Evolutionary conservation across 2,888 invertebrate species (phyloP), one percentile per base, ranked within the genome.

Genomic region (Dioctria rufipes): DNA sequence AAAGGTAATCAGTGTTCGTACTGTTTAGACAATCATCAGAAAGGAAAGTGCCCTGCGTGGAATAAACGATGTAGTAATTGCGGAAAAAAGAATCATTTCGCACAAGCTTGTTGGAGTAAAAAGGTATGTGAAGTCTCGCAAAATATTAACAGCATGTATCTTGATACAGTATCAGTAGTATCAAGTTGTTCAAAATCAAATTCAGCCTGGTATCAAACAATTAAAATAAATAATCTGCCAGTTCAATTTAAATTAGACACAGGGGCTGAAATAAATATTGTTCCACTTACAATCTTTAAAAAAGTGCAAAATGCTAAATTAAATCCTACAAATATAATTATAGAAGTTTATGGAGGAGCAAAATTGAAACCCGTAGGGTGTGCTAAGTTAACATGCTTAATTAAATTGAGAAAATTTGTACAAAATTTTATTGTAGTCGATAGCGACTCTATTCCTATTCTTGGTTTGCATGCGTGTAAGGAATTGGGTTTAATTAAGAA

Each of bases 311-410:
- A 42, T 5, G 4, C 8, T 39, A 5, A 40, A 11, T 8, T 42
- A 40, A 43, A 43, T 54, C 54, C 58, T n/a, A 40, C 71, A 54
- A 43, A 66, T n/a, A n/a, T n/a, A 8, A 60, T 60, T 5, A n/a
- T 60, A n/a, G 60, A 60, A n/a, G n/a, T n/a, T n/a, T n/a, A n/a
- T n/a, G n/a, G n/a, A n/a, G n/a, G n/a, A n/a, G n/a, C n/a, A n/a
- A n/a, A n/a, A n/a, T n/a, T n/a, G n/a, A n/a, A n/a, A n/a, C n/a
- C n/a, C n/a, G n/a, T n/a, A n/a, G n/a, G n/a, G n/a, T n/a, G n/a
- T n/a, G n/a, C n/a, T n/a, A n/a, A n/a, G n/a, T n/a, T n/a, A n/a
- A n/a, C n/a, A n/a, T n/a, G n/a, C n/a, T n/a, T n/a, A n/a, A n/a
- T n/a, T n/a, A n/a, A n/a, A n/a, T n/a, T n/a, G n/a, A n/a, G n/a